Evolutionary conservation across 2,888 invertebrate genomes (phyloP).

Genomic region (Aleiodes leptofemur): DNA sequence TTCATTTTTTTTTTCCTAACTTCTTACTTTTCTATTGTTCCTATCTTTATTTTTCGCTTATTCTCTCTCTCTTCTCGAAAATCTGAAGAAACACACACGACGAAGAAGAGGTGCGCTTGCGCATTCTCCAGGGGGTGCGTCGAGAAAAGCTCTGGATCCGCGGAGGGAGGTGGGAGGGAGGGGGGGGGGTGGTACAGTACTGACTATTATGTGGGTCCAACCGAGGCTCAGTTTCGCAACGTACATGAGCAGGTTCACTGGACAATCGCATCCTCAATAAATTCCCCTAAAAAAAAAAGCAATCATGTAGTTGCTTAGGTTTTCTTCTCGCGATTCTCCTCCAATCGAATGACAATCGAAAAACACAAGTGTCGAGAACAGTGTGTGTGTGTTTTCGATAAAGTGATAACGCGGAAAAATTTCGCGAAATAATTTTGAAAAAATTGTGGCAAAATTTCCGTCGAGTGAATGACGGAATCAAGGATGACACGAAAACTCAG

Average conservation of each 20-base stretch:
- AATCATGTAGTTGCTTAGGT: slow-evolving; percentile 60
- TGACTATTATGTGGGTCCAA: slow-evolving; percentile 45
- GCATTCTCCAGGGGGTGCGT: slow-evolving; percentile 44
- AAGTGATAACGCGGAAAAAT: too few relatives aligned
- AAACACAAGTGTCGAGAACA: slow-evolving; percentile 45
- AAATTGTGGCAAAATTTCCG: slow-evolving; percentile 1
- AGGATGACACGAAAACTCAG: slow-evolving; percentile 50
- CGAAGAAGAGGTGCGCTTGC: slow-evolving; percentile 37
- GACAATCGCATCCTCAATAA: slow-evolving; percentile 47
- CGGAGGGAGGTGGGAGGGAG: slow-evolving; percentile 46
- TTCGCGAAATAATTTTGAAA: too few relatives aligned
- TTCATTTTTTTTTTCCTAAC: background rate
- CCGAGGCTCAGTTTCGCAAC: slow-evolving; percentile 64
- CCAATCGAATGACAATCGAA: slow-evolving; percentile 35
- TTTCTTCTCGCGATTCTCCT: slow-evolving; percentile 25
- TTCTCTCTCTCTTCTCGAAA: background rate
- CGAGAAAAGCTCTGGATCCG: slow-evolving; percentile 44
- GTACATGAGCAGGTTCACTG: slow-evolving; percentile 63
- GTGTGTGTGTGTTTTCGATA: slow-evolving; percentile 29
- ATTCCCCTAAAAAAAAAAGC: slow-evolving; percentile 42
- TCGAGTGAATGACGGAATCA: background rate
- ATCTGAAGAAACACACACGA: slow-evolving; percentile 7
- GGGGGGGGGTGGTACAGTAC: slow-evolving; percentile 55
- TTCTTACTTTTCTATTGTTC: background rate
- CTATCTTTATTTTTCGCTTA: background rate